Conservation (phyloP, 2,797 vertebrate genomes). For the Poeciliopsis turneri region DNA sequence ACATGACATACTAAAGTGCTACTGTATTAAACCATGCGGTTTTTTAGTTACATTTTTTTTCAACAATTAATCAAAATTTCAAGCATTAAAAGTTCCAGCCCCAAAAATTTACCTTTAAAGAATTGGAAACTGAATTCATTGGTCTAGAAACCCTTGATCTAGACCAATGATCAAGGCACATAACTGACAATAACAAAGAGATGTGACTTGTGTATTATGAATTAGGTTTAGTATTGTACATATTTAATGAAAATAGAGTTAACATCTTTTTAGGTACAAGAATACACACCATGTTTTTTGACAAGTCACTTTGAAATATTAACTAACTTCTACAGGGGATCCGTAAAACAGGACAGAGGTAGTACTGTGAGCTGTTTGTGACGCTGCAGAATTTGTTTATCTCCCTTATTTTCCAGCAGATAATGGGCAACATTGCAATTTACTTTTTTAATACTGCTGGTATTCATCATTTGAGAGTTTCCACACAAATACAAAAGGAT, state of each 20-base stretch:
- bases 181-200: background rate
- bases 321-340: background rate
- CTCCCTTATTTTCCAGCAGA: conserved; percentile 29
- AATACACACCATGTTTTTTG: conserved; percentile 2
- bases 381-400: conserved; percentile 4
- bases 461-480: conserved; percentile 45
- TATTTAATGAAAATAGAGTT: background rate
- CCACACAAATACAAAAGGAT: conserved; percentile 47
- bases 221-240: background rate
- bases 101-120: background rate
- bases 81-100: background rate
- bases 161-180: background rate
- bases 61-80: background rate
- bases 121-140: background rate
- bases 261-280: background rate
- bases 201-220: background rate
- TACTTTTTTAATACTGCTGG: conserved; percentile 35
- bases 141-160: background rate
- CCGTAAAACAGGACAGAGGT: background rate
- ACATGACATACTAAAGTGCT: background rate
- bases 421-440: conserved; percentile 17
- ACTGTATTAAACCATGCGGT: background rate
- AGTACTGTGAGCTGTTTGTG: background rate
- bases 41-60: background rate
- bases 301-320: background rate